Percentiles rank a stretch among this genome's conserved stretches.
Evolutionary conservation across 1,140 invertebrate species (phyloP).

Genomic region (Harlomillsia oculata): DNA sequence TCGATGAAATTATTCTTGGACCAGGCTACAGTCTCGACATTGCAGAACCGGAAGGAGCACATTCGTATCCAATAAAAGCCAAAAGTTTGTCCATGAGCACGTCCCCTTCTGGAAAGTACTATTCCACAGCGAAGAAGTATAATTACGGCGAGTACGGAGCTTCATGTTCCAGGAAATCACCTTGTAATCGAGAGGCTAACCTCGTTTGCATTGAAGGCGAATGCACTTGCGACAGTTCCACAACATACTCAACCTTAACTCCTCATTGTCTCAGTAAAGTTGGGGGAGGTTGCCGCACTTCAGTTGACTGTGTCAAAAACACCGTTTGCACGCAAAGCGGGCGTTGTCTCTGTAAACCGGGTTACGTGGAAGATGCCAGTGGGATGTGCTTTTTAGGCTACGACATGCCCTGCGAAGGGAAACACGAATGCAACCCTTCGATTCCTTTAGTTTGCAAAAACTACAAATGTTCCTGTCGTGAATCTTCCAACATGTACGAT

Average conservation of each 20-base stretch:
- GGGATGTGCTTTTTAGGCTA: slow-evolving; percentile 1
- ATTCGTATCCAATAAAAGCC: too few relatives aligned
- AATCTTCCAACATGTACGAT: background rate
- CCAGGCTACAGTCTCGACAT: too few relatives aligned
- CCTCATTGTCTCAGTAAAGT: slow-evolving; percentile 3
- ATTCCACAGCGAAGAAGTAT: too few relatives aligned
- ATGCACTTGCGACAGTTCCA: slow-evolving; percentile 3
- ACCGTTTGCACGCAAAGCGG: background rate
- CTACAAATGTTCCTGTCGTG: background rate
- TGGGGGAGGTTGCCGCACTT: background rate
- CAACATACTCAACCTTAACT: background rate
- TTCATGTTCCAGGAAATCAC: background rate
- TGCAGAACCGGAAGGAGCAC: too few relatives aligned
- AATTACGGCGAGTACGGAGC: background rate
- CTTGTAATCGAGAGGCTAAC: slow-evolving; percentile 1
- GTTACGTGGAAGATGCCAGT: background rate
- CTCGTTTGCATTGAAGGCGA: background rate
- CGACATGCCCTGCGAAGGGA: slow-evolving; percentile 2
- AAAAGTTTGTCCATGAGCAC: slow-evolving; percentile 2
- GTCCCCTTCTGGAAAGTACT: slow-evolving; percentile 15
- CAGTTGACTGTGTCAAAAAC: background rate
- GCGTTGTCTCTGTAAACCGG: slow-evolving; percentile 2
- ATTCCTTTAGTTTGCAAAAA: slow-evolving; percentile 8
- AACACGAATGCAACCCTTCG: background rate
- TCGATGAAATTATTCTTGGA: too few relatives aligned